Evolutionary conservation across 2,113 vertebrate genomes (phyloP), one percentile per base, ranked within the genome.

Genomic region (Anguilla japonica): DNA sequence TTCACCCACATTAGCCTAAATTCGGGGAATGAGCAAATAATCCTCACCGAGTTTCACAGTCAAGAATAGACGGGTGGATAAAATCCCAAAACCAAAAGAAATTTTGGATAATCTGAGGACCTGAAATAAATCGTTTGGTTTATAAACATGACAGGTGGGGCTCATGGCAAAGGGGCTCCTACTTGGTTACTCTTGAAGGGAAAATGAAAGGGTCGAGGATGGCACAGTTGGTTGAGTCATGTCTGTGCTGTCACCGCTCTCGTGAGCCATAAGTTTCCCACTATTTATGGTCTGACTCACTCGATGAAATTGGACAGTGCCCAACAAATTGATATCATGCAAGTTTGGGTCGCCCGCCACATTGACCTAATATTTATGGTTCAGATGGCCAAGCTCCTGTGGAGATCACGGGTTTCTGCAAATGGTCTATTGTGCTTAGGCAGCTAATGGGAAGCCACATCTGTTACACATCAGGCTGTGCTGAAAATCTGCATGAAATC

Each of bases 131-230:
- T 75, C 5, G n/a, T 2, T n/a, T 75, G 71, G n/a, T 75, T 75
- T 75, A 75, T 75, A 75, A 34, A 75, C 34, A 75, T 75, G 26
- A 29, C 71, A 75, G 71, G 71, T 75, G 71, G 71, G 71, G 71
- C 71, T 75, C 26, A 14, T 13, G n/a, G 71, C 26, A 75, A 75
- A 75, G n/a, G 34, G 71, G 5, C 71, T 34, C 20, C 9, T 29
- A 13, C n/a, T 34, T 34, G 11, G 71, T 75, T 34, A 34, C 71
- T 75, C 1, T 34, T 75, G 26, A 75, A 26, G n/a, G 11, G 71
- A 75, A 75, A 75, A 75, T 75, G 26, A 75, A 75, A 26, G 26
- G n/a, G 71, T 34, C 8, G 71, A 75, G 26, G 71, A 9, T 29
- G 71, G 26, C 71, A 13, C 71, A 34, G 13, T 75, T 75, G 13